Base-by-base conservation (phyloP, 2,113 vertebrate genomes). In the Hipposideros armiger region DNA sequence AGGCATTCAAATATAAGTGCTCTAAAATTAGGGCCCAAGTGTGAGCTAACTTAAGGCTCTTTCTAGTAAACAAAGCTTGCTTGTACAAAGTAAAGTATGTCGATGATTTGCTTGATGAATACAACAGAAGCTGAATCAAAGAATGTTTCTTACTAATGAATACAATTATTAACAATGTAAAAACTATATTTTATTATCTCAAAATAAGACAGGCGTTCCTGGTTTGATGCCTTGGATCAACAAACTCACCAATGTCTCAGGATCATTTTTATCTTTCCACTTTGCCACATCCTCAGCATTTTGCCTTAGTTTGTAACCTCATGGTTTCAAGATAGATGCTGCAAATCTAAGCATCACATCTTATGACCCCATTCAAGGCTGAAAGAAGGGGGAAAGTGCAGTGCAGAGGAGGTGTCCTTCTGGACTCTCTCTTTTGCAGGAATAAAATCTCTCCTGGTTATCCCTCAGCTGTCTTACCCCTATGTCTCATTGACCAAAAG, bases 241-340 rank as follows among this genome's bases (percentile, higher is more conserved):
- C 66, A 72, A 91, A 28, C 47, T 77, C 47, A 72, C 47, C 69
- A 94, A n/a, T 11, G 62, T 94, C 15, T 70, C 56, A 66, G 47
- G 67, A 60, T 82, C 52, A 82, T 47, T 80, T 85, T 32, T 42
- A 50, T 40, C 67, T 89, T 87, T 83, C 42, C 7, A 50, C 13
- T 87, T 92, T 73, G 47, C 42, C 42, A 78, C 42, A 78, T 52
- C 16, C 17, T 94, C 30, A 77, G 40, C 20, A 77, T 86, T 94
- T 96, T 66, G 32, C 36, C 69, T 97, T 90, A 58, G 28, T 76
- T 86, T 90, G 4, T 78, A 72, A 94, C 62, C 14, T 94, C 20
- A n/a, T 22, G 22, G 19, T 78, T 82, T 47, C 47, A 93, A 80
- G 32, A 83, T 8, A 26, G 42, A 81, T 81, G 60, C 45, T 84